Evolutionary conservation across 2,888 invertebrate species (phyloP).

Genomic region (Galerucella pusilla): DNA sequence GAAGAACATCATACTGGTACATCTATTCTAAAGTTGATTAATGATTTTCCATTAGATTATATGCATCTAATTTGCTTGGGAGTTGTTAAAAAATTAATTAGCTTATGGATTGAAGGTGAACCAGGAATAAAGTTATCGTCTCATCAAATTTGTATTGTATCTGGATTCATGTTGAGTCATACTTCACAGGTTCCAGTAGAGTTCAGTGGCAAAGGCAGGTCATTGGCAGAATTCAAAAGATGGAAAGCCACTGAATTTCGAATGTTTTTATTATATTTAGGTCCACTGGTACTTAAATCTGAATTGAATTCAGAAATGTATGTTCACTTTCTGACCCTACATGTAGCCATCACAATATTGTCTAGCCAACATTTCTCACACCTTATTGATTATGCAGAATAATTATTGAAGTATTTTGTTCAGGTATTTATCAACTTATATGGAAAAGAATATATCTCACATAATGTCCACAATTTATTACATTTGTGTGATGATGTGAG

Average conservation of each 20-base stretch:
- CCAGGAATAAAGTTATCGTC: too few relatives aligned
- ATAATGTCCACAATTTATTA: slow-evolving; percentile 21
- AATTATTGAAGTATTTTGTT: slow-evolving; percentile 14
- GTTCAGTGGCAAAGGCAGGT: slow-evolving; percentile 9
- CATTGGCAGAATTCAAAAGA: not conserved
- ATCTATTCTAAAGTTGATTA: slow-evolving; percentile 4
- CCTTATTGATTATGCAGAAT: not conserved
- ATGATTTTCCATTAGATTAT: slow-evolving; percentile 10
- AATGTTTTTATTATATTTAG: too few relatives aligned
- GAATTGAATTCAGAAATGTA: slow-evolving; percentile 11
- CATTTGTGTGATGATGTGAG: slow-evolving; percentile 14
- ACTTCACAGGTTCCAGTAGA: slow-evolving; percentile 1
- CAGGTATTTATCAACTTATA: not conserved
- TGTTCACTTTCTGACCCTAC: slow-evolving; percentile 5
- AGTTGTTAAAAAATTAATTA: too few relatives aligned
- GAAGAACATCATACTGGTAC: slow-evolving; percentile 20
- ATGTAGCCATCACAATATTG: slow-evolving; percentile 3
- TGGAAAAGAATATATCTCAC: slow-evolving; percentile 9
- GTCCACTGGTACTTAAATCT: not conserved
- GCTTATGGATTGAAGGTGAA: too few relatives aligned
- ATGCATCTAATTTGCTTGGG: not conserved
- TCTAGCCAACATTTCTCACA: not conserved
- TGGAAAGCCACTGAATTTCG: too few relatives aligned
- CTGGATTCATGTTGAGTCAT: not conserved
- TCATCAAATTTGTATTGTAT: slow-evolving; percentile 4